A percentile compares a stretch with the other conserved stretches of the same genome.
Evolutionary conservation across 2,888 invertebrate genomes (phyloP).

Genomic region (Drosophila setosimentum): DNA sequence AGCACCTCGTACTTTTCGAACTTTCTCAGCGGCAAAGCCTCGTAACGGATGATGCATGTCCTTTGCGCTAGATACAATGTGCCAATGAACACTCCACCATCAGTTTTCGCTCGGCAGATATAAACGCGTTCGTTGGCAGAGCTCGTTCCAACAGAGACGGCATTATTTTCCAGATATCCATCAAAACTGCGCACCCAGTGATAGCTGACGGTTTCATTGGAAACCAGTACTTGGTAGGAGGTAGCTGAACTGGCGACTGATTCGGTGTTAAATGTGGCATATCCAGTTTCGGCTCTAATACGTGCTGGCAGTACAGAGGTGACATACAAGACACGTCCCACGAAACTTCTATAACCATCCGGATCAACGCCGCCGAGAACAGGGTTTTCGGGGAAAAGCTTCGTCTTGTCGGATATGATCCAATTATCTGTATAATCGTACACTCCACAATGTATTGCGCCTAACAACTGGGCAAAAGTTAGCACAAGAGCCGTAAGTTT

Average conservation of each 20-base stretch:
- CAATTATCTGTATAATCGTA: constrained; percentile 47
- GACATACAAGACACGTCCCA: constrained; percentile 39
- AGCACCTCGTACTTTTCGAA: constrained; percentile 56
- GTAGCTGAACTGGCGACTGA: neutral
- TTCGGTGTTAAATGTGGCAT: constrained; percentile 35
- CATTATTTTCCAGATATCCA: constrained; percentile 42
- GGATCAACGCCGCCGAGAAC: constrained; percentile 56
- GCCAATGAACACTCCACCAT: constrained; percentile 45
- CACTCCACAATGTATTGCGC: constrained; percentile 37
- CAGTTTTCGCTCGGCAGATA: constrained; percentile 45
- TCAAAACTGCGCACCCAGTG: constrained; percentile 54
- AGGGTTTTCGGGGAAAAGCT: constrained; percentile 33
- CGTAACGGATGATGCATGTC: constrained; percentile 47
- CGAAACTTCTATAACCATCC: constrained; percentile 53
- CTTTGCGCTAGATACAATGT: constrained; percentile 32
- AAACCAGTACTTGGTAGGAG: constrained; percentile 37
- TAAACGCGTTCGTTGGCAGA: constrained; percentile 40
- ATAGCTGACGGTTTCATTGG: constrained; percentile 39
- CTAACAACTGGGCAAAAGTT: constrained; percentile 44
- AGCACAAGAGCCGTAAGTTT: constrained; percentile 16
- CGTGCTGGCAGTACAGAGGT: constrained; percentile 49
- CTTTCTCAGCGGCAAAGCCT: constrained; percentile 30
- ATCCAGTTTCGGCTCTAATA: constrained; percentile 39
- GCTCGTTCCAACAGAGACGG: constrained; percentile 55
- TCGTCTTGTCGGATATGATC: constrained; percentile 22